Conservation (phyloP, 2,888 invertebrate genomes). For the Odontothrips loti region DNA sequence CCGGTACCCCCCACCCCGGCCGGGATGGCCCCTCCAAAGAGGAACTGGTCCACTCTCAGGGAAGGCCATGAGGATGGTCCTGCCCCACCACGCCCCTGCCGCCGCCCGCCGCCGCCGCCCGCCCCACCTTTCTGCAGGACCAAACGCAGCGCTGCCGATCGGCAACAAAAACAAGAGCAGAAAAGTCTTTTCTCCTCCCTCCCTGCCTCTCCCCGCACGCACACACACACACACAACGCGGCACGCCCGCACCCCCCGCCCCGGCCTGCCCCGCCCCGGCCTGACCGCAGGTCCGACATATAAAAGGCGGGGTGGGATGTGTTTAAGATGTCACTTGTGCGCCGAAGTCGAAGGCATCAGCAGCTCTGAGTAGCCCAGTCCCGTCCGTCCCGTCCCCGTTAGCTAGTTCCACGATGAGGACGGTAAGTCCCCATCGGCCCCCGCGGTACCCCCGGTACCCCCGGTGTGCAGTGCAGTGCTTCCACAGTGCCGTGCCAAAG, state of each 20-base stretch:
- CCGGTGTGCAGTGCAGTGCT: background rate
- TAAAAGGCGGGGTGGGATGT: slow-evolving; percentile 17
- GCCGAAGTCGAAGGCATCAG: background rate
- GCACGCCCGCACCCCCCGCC: too few species aligned
- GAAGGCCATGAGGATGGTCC: slow-evolving; percentile 9
- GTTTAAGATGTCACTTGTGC: slow-evolving; percentile 14
- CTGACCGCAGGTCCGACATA: background rate
- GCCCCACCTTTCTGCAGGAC: background rate
- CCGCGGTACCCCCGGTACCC: background rate
- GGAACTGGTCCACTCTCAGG: slow-evolving; percentile 15
- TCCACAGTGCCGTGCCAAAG: background rate
- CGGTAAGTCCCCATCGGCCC: background rate
- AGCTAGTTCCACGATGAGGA: background rate
- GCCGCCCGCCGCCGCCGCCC: background rate
- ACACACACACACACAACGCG: too few species aligned
- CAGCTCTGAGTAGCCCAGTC: background rate
- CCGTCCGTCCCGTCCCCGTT: too few species aligned
- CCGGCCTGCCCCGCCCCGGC: background rate
- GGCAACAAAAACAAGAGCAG: background rate
- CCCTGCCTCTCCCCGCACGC: too few species aligned
- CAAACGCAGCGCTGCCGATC: background rate
- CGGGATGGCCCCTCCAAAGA: background rate
- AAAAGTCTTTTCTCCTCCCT: too few species aligned
- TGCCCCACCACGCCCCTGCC: background rate
- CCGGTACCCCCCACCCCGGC: background rate